phyloP scores from a whole-genome alignment of 37 sponge, comb jelly and placozoan species.

The Geodia barretti region DNA sequence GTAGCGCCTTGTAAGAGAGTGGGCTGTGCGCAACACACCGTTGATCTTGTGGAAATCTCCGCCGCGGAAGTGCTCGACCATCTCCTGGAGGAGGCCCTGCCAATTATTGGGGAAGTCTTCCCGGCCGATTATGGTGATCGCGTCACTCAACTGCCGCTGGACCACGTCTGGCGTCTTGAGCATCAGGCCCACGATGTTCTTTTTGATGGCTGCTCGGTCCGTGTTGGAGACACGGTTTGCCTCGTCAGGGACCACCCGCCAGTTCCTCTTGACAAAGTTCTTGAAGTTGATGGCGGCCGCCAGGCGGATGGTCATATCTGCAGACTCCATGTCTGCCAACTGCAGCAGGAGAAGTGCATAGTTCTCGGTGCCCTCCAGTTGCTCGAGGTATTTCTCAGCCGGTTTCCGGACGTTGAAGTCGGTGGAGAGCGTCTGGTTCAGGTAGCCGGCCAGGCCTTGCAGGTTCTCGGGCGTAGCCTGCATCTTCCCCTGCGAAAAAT shows the following conservation, averaged over 20 bases:
- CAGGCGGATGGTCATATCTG: constrained; percentile 52
- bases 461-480: constrained; percentile 76
- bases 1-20: constrained; percentile 95
- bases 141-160: constrained; percentile 97
- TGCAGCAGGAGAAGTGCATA: constrained; percentile 88
- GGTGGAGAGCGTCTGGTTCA: constrained; percentile 78
- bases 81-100: constrained; percentile 88
- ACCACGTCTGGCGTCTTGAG: constrained; percentile 88
- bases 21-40: constrained; percentile 97
- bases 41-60: constrained; percentile 96
- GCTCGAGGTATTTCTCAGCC: constrained; percentile 85
- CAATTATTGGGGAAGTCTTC: constrained; percentile 97
- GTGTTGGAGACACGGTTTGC: constrained; percentile 23
- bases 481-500: constrained; percentile 24
- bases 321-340: constrained; percentile 50
- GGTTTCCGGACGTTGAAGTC: constrained; percentile 65
- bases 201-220: constrained; percentile 79
- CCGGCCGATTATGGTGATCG: constrained; percentile 94
- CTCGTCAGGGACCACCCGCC: constrained; percentile 74
- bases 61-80: constrained; percentile 86
- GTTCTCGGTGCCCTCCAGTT: constrained; percentile 80
- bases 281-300: constrained; percentile 94
- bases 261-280: constrained; percentile 93
- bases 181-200: constrained; percentile 93
- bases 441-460: constrained; percentile 72